Conservation (phyloP, 2,888 invertebrate genomes). For the Synergus itoensis region DNA sequence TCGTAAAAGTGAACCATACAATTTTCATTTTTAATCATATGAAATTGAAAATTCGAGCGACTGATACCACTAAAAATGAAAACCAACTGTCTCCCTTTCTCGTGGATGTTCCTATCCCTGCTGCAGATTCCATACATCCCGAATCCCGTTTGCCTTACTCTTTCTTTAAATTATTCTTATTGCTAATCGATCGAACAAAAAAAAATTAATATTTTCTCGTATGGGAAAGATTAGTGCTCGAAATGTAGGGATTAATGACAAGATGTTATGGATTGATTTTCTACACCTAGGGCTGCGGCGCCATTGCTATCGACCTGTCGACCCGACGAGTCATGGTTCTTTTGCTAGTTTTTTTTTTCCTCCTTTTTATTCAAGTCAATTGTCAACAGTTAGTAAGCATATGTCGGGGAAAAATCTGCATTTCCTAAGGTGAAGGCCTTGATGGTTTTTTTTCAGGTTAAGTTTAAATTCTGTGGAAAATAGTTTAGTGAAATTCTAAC, state of each 20-base stretch:
- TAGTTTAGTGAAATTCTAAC: background rate
- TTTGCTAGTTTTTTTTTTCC: constrained; percentile 42
- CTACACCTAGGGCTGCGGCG: constrained; percentile 69
- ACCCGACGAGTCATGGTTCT: constrained; percentile 53
- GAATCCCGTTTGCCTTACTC: background rate
- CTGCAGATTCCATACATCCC: background rate
- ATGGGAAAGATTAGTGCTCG: constrained; percentile 16
- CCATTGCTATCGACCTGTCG: constrained; percentile 75
- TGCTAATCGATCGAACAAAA: background rate
- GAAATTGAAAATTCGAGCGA: background rate
- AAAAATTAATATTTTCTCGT: background rate
- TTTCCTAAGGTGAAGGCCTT: background rate
- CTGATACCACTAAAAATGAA: background rate
- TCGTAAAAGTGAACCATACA: no score
- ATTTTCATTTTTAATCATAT: background rate
- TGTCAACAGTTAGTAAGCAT: constrained; percentile 23
- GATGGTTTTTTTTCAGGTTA: background rate
- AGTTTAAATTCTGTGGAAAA: background rate
- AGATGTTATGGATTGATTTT: constrained; percentile 70
- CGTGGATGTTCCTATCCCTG: background rate
- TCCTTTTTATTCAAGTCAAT: background rate
- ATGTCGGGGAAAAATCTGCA: background rate
- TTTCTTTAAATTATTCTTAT: background rate
- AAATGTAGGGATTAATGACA: constrained; percentile 7
- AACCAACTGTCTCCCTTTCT: background rate